phyloP scores from a whole-genome alignment of 2,888 invertebrate species.

The Antheraea yamamai region DNA sequence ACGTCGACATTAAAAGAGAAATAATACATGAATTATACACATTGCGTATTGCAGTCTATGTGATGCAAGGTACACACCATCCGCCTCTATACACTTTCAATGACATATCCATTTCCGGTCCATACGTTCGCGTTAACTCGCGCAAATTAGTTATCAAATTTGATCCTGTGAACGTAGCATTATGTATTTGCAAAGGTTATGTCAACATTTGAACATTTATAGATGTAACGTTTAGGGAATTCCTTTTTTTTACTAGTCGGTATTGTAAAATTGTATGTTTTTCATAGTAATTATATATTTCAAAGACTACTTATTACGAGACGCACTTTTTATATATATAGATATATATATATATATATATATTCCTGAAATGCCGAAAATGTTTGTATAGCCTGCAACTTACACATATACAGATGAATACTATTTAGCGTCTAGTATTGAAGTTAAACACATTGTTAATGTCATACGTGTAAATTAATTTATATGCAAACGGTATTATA shows the following conservation, averaged over 20 bases:
- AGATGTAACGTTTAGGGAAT: too few species aligned
- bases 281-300: background rate
- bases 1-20: background rate
- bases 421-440: background rate
- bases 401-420: background rate
- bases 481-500: background rate
- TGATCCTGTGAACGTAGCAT: background rate
- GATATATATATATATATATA: background rate
- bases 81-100: background rate
- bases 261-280: too few species aligned
- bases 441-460: background rate
- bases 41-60: background rate
- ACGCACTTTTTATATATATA: background rate
- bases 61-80: background rate
- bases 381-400: background rate
- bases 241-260: background rate
- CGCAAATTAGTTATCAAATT: background rate
- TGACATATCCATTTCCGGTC: background rate
- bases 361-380: background rate
- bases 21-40: background rate
- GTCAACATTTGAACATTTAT: too few species aligned
- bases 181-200: background rate
- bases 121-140: background rate
- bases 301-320: background rate
- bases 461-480: background rate